Percentiles rank a stretch among this genome's conserved stretches.
These are phyloP conservation scores for Platichthys flesus DNA, from an alignment of 2,113 vertebrate genomes.

Conservation along the genomic window DNA sequence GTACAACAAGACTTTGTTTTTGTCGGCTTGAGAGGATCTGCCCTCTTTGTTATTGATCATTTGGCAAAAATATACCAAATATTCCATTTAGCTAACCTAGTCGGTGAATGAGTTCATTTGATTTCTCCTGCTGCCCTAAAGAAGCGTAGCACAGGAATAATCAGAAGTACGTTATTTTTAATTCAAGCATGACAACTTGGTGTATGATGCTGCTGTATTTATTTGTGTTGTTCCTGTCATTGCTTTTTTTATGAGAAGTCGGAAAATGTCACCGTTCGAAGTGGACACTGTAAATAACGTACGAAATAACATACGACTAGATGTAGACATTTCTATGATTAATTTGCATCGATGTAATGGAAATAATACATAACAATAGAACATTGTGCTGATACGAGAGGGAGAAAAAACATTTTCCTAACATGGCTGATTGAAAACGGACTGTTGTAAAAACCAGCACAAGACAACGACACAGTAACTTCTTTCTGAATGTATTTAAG, in stretches of 20 bases:
- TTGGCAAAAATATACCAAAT: slow-evolving; percentile 58
- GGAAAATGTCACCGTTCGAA: slow-evolving; percentile 78
- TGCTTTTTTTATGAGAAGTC: slow-evolving; percentile 74
- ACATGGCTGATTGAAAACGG: slow-evolving; percentile 90
- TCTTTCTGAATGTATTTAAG: slow-evolving; percentile 87
- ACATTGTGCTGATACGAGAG: slow-evolving; percentile 83
- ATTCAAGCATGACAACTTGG: slow-evolving; percentile 83
- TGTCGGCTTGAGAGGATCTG: slow-evolving; percentile 31
- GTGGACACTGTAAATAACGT: slow-evolving; percentile 81
- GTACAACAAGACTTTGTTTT: slow-evolving; percentile 39
- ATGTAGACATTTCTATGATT: slow-evolving; percentile 82
- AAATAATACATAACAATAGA: slow-evolving; percentile 73
- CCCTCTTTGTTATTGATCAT: slow-evolving; percentile 25
- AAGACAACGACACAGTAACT: slow-evolving; percentile 85
- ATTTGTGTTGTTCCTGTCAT: slow-evolving; percentile 83
- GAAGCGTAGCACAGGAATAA: slow-evolving; percentile 66
- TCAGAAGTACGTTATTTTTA: slow-evolving; percentile 71
- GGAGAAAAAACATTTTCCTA: slow-evolving; percentile 79
- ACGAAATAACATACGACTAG: slow-evolving; percentile 70
- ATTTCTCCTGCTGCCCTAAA: slow-evolving; percentile 67
- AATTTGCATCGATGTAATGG: slow-evolving; percentile 81
- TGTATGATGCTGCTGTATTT: slow-evolving; percentile 83
- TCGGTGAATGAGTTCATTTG: slow-evolving; percentile 55
- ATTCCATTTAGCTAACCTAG: slow-evolving; percentile 42
- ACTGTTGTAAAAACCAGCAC: slow-evolving; percentile 90